These are phyloP conservation scores for Pilophorus perplexus DNA, from an alignment of 2,888 invertebrate species.

Conservation along the genomic window DNA sequence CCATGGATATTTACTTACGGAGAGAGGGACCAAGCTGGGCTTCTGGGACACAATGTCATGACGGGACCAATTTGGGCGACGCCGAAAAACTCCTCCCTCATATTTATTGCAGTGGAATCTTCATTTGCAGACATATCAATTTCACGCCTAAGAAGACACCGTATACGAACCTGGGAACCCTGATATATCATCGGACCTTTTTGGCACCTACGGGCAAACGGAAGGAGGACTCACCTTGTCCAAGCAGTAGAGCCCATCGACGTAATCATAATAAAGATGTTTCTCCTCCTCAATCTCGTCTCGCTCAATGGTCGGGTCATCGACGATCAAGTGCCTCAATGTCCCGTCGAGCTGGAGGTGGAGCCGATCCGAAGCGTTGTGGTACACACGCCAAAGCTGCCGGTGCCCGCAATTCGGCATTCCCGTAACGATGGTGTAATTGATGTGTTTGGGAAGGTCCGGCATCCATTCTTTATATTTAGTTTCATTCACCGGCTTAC, in stretches of 20 bases:
- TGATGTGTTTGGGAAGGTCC: conserved; percentile 43
- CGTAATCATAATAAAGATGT: conserved; percentile 65
- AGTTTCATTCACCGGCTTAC: conserved; percentile 57
- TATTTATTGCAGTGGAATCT: too few species aligned
- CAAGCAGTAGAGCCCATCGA: conserved; percentile 67
- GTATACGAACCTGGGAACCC: too few species aligned
- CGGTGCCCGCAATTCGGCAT: conserved; percentile 68
- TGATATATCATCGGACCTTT: too few species aligned
- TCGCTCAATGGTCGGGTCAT: conserved; percentile 55
- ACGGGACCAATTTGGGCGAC: too few species aligned
- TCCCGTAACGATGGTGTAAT: conserved; percentile 59
- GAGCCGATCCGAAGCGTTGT: conserved; percentile 63
- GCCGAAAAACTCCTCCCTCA: too few species aligned
- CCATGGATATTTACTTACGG: too few species aligned
- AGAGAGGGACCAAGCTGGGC: too few species aligned
- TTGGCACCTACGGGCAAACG: too few species aligned
- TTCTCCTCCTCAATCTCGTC: conserved; percentile 50
- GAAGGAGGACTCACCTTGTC: conserved; percentile 71
- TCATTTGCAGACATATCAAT: too few species aligned
- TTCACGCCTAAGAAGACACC: too few species aligned
- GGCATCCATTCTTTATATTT: conserved; percentile 55
- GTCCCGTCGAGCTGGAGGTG: conserved; percentile 68
- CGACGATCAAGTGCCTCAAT: conserved; percentile 68
- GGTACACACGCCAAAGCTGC: conserved; percentile 67
- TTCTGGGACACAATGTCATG: too few species aligned